phyloP scores from a whole-genome alignment of 2,797 vertebrate species.

The Iguana delicatissima region DNA sequence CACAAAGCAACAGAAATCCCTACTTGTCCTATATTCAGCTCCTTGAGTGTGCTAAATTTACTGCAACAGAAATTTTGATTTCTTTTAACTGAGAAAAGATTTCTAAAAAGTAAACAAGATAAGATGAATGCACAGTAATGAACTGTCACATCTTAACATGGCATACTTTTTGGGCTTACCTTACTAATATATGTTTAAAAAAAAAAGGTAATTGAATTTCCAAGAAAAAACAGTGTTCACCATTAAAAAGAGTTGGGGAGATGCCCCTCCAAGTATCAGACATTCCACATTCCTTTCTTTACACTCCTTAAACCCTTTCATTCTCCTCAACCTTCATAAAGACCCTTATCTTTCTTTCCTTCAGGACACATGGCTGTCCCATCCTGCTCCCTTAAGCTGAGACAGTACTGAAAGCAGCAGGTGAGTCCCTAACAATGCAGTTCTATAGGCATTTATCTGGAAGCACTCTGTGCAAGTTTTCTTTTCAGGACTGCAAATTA shows the following conservation, averaged over 20 bases:
- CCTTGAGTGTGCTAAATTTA: not conserved
- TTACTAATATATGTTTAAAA: not conserved
- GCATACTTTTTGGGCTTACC: not conserved
- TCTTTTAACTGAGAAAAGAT: too few species aligned
- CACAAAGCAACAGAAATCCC: not conserved
- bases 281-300: not conserved
- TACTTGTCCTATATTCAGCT: not conserved
- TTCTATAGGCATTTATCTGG: not conserved
- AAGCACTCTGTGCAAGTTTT: not conserved
- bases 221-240: too few species aligned
- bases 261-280: not conserved
- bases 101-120: not conserved
- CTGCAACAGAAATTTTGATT: too few species aligned
- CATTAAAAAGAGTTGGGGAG: too few species aligned
- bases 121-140: not conserved
- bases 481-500: not conserved
- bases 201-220: too few species aligned
- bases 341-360: not conserved
- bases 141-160: not conserved
- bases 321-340: not conserved
- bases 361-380: not conserved
- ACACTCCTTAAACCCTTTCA: not conserved
- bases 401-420: not conserved
- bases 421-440: not conserved
- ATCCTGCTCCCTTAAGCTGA: not conserved